Evolutionary conservation across 2,888 invertebrate species (phyloP).

Genomic region (Pyrrhosoma nymphula): DNA sequence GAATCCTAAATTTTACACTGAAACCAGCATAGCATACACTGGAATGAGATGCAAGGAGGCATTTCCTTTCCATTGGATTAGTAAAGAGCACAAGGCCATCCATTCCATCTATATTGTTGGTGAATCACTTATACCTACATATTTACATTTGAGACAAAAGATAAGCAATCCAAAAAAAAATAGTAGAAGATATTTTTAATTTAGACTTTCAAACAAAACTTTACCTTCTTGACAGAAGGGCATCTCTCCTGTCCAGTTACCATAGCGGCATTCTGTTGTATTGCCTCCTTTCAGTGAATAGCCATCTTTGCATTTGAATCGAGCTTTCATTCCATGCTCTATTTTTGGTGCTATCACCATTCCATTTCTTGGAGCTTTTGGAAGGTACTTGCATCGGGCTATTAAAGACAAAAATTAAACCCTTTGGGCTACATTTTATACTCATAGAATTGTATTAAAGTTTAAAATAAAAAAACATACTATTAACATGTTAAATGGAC

Average conservation of each 20-base stretch:
- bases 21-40: too few relatives aligned
- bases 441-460: too few relatives aligned
- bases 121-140: too few relatives aligned
- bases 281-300: conserved; percentile 89
- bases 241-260: conserved; percentile 94
- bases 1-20: too few relatives aligned
- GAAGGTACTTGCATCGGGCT: conserved; percentile 89
- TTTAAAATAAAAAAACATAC: too few relatives aligned
- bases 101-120: not conserved
- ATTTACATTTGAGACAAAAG: not conserved
- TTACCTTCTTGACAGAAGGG: conserved; percentile 91
- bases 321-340: conserved; percentile 97
- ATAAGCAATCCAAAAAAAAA: not conserved
- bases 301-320: conserved; percentile 96
- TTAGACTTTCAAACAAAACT: not conserved
- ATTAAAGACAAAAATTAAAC: conserved; percentile 68
- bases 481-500: too few relatives aligned
- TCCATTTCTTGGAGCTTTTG: conserved; percentile 92
- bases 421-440: too few relatives aligned
- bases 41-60: too few relatives aligned
- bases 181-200: not conserved
- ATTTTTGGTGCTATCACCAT: conserved; percentile 98
- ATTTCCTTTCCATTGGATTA: too few relatives aligned
- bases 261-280: conserved; percentile 93
- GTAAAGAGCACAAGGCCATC: not conserved